Evolutionary conservation across 2,113 vertebrate genomes (phyloP).

Genomic region (Antechinus stuartii): DNA sequence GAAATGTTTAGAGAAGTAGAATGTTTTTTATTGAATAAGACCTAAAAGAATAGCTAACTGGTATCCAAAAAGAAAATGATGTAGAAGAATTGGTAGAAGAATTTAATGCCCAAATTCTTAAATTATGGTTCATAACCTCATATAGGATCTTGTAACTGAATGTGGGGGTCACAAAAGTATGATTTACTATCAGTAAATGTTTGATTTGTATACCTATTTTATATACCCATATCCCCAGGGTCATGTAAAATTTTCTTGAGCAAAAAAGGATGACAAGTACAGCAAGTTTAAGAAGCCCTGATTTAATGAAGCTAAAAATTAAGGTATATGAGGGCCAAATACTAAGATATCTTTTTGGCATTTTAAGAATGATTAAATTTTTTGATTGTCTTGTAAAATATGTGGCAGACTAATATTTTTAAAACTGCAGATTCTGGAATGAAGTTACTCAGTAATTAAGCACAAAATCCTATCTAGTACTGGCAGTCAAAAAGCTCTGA

Average conservation of each 20-base stretch:
- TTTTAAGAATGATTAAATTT: not conserved
- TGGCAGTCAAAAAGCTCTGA: not conserved
- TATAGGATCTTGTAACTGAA: too few species aligned
- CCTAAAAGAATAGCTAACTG: not conserved
- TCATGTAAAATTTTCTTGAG: too few species aligned
- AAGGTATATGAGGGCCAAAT: not conserved
- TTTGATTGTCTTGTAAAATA: conserved; percentile 8
- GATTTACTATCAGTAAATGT: too few species aligned
- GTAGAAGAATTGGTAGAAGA: not conserved
- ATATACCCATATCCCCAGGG: too few species aligned
- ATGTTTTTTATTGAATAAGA: not conserved
- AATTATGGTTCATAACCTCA: too few species aligned
- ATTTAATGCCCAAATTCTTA: too few species aligned
- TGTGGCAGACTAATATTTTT: not conserved
- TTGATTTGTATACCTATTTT: too few species aligned
- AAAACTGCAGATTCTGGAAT: not conserved
- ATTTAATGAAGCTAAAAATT: not conserved
- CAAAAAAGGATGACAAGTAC: too few species aligned
- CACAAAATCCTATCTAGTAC: not conserved
- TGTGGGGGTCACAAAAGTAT: too few species aligned
- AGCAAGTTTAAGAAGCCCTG: too few species aligned
- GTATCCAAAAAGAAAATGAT: not conserved
- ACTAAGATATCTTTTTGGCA: not conserved
- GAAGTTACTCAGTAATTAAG: not conserved
- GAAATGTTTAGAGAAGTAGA: not conserved